phyloP scores from a whole-genome alignment of 2,888 invertebrate species.

The Agrochola macilenta region DNA sequence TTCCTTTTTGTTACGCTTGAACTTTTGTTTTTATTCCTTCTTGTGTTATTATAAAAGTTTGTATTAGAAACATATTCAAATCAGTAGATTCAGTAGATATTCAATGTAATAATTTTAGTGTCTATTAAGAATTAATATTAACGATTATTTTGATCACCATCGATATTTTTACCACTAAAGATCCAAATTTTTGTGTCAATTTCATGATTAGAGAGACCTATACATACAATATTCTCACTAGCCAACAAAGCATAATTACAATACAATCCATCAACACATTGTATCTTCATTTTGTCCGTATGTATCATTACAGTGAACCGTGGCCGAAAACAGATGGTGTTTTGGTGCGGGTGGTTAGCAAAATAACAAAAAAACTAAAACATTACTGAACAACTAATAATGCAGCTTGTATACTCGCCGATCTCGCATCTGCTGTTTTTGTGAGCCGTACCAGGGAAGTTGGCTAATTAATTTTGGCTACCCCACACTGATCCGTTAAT shows the following conservation, averaged over 20 bases:
- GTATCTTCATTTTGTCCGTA: slow-evolving; percentile 62
- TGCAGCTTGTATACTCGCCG: slow-evolving; percentile 80
- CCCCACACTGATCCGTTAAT: slow-evolving; percentile 82
- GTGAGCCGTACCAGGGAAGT: slow-evolving; percentile 82
- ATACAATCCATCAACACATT: slow-evolving; percentile 37
- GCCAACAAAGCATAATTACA: slow-evolving; percentile 30
- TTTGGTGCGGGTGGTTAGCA: slow-evolving; percentile 83
- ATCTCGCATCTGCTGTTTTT: slow-evolving; percentile 87
- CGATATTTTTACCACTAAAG: neutral
- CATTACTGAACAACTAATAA: slow-evolving; percentile 86
- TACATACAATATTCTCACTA: neutral
- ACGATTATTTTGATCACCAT: too few relatives aligned
- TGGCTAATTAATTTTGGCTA: slow-evolving; percentile 86
- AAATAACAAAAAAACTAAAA: slow-evolving; percentile 82
- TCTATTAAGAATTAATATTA: neutral
- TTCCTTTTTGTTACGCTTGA: slow-evolving; percentile 38
- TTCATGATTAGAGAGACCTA: neutral
- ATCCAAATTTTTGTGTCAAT: neutral
- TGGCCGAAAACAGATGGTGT: slow-evolving; percentile 85
- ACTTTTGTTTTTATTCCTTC: slow-evolving; percentile 16
- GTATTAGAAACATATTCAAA: neutral
- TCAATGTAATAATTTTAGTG: neutral
- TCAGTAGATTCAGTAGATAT: too few relatives aligned
- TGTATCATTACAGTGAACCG: slow-evolving; percentile 76
- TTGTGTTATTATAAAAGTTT: neutral